Evolutionary conservation across 2,888 invertebrate genomes (phyloP).

Genomic region (Geophilus truncorum): DNA sequence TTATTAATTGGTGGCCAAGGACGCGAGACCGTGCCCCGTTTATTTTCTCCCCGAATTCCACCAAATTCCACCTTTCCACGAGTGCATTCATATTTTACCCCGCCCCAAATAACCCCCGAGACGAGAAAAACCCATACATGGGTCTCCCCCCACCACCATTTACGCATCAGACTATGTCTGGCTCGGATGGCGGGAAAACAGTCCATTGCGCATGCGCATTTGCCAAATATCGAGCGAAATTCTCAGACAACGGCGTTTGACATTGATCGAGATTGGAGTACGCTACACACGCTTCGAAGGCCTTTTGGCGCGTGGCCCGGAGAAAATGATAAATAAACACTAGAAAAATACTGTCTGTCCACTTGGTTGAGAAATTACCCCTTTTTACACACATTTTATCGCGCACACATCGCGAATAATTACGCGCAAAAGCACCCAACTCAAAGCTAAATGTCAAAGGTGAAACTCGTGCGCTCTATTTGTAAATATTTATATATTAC

Average conservation of each 20-base stretch:
- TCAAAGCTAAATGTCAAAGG: not conserved
- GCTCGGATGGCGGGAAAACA: not conserved
- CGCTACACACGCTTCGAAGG: not conserved
- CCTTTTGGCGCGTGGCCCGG: not conserved
- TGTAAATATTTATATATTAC: not conserved
- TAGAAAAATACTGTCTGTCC: too few species aligned
- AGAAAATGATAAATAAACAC: not conserved
- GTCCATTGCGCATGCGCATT: not conserved
- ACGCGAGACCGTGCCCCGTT: not conserved
- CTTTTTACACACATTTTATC: too few species aligned
- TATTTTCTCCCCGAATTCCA: not conserved
- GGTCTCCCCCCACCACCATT: not conserved
- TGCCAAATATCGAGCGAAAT: not conserved
- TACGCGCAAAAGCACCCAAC: not conserved
- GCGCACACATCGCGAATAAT: not conserved
- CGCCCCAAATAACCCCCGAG: too few species aligned
- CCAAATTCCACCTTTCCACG: too few species aligned
- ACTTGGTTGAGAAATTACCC: too few species aligned
- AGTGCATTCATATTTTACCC: too few species aligned
- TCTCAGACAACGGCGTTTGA: not conserved
- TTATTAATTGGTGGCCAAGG: not conserved
- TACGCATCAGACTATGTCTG: not conserved
- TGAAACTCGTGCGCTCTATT: not conserved
- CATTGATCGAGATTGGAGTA: constrained; percentile 1
- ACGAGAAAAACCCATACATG: not conserved